A percentile compares a stretch with the other conserved stretches of the same genome.
Evolutionary conservation across 2,888 invertebrate species (phyloP).

Genomic region (Mycalesis mineus): DNA sequence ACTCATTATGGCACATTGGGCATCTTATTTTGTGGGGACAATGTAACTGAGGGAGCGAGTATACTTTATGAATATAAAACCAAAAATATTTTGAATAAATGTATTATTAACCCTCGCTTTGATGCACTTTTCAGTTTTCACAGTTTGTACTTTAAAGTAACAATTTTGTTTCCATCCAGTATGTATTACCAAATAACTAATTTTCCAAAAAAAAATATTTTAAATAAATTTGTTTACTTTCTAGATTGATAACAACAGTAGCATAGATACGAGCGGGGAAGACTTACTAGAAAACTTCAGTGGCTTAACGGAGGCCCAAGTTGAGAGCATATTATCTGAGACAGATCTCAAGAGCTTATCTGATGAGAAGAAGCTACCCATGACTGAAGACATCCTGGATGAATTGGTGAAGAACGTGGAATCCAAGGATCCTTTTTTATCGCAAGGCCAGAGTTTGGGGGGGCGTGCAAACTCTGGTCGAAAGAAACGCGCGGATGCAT

Average conservation of each 20-base stretch:
- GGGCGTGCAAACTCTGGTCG: constrained; percentile 67
- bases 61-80: no score
- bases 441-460: constrained; percentile 61
- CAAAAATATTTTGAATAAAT: no score
- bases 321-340: constrained; percentile 61
- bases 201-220: no score
- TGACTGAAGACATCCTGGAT: constrained; percentile 49
- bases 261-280: constrained; percentile 47
- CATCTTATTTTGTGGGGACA: no score
- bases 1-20: no score
- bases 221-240: not conserved
- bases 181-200: no score
- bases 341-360: constrained; percentile 52
- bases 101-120: no score
- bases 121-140: no score
- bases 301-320: constrained; percentile 58
- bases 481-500: constrained; percentile 43
- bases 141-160: no score
- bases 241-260: constrained; percentile 38
- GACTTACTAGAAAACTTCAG: constrained; percentile 55
- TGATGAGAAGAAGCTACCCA: constrained; percentile 45
- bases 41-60: no score
- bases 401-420: constrained; percentile 48
- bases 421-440: constrained; percentile 68
- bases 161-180: no score